A percentile compares a stretch with the other conserved stretches of the same genome.
These are phyloP conservation scores for Sturnira hondurensis DNA, from an alignment of 2,113 vertebrate species.

Conservation along the genomic window DNA sequence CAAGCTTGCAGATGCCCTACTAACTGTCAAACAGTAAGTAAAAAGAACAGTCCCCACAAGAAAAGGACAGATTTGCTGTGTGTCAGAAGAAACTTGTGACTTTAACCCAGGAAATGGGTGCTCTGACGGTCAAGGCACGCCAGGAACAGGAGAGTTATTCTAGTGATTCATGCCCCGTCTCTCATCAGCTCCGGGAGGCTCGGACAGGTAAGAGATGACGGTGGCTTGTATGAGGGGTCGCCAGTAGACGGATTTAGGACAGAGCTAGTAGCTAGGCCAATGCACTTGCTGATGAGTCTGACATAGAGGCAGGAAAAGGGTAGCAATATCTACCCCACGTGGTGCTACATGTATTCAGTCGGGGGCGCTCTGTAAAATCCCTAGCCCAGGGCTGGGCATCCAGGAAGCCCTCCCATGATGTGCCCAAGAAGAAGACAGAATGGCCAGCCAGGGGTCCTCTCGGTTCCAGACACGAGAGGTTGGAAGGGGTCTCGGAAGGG, in stretches of 20 bases:
- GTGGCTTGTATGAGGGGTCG: too few relatives aligned
- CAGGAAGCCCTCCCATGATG: not conserved
- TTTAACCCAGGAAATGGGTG: too few relatives aligned
- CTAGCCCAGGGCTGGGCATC: not conserved
- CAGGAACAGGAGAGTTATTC: accelerated
- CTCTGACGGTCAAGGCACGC: too few relatives aligned
- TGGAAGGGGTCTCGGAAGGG: not conserved
- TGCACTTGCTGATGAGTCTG: too few relatives aligned
- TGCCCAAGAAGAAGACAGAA: not conserved
- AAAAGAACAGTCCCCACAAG: not conserved
- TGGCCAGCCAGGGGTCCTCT: not conserved
- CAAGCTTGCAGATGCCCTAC: not conserved
- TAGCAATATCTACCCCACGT: not conserved
- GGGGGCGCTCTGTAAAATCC: not conserved
- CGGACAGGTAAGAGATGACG: accelerated
- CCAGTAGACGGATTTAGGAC: not conserved
- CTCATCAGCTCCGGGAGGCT: not conserved
- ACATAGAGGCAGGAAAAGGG: not conserved
- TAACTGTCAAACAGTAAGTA: not conserved
- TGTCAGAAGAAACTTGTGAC: not conserved
- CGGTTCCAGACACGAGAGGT: not conserved
- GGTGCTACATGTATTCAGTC: not conserved
- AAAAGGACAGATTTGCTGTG: not conserved
- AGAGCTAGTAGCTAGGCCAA: not conserved
- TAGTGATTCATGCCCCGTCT: accelerated